Evolutionary conservation across 2,888 invertebrate genomes (phyloP).

Genomic region (Dendrolimus houi): DNA sequence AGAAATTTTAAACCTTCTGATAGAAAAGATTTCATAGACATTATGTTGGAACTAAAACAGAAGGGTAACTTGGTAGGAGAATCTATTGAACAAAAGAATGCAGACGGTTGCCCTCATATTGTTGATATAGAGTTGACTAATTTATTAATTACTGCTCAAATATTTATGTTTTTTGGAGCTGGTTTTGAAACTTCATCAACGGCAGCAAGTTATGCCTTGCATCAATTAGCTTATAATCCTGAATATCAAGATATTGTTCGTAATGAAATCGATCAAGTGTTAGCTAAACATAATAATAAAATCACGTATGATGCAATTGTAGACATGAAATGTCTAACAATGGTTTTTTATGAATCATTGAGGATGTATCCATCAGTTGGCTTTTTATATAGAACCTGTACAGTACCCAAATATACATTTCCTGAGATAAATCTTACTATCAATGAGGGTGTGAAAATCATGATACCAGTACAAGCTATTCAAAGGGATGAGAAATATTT

Average conservation of each 20-base stretch:
- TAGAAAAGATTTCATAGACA: conserved; percentile 28
- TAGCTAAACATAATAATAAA: conserved; percentile 21
- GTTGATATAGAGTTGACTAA: conserved; percentile 15
- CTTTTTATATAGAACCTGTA: conserved; percentile 17
- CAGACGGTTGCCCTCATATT: conserved; percentile 14
- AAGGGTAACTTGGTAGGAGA: conserved; percentile 16
- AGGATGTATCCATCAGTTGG: conserved; percentile 25
- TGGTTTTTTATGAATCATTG: conserved; percentile 27
- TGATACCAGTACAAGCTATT: conserved; percentile 25
- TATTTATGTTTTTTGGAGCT: conserved; percentile 24
- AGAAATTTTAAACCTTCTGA: conserved; percentile 20
- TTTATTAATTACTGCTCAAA: conserved; percentile 20
- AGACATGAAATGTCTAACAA: conserved; percentile 21
- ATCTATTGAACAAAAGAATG: conserved; percentile 15
- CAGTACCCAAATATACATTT: conserved; percentile 16
- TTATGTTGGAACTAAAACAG: conserved; percentile 21
- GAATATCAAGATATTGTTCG: conserved; percentile 33
- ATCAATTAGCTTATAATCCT: conserved; percentile 31
- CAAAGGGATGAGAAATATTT: conserved; percentile 27
- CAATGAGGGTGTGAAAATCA: conserved; percentile 22
- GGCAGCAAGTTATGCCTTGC: conserved; percentile 28
- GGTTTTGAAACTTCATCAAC: conserved; percentile 30
- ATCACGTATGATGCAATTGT: conserved; percentile 24
- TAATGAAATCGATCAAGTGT: conserved; percentile 29
- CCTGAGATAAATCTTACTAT: conserved; percentile 23